These are phyloP conservation scores for Agelas oroides DNA, from an alignment of 37 sponge, comb jelly and placozoan species.

Conservation along the genomic window DNA sequence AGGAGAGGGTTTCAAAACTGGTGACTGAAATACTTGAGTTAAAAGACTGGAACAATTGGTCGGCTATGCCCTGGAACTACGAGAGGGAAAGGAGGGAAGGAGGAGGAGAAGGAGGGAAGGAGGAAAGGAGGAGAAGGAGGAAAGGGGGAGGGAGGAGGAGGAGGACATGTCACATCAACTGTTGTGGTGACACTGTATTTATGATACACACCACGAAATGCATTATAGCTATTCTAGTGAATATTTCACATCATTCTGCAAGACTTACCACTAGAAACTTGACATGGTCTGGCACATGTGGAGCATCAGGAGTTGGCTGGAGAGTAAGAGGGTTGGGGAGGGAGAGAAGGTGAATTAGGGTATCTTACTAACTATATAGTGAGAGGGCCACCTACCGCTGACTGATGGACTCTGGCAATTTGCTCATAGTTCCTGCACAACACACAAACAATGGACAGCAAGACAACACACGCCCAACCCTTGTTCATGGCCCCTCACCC, in stretches of 20 bases:
- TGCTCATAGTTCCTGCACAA: slow-evolving; percentile 86
- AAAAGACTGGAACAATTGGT: slow-evolving; percentile 87
- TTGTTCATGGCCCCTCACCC: too few species aligned
- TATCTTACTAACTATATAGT: too few species aligned
- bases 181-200: too few species aligned
- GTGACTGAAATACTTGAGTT: slow-evolving; percentile 72
- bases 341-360: background rate
- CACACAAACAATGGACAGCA: background rate
- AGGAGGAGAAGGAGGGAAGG: too few species aligned
- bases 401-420: slow-evolving; percentile 72
- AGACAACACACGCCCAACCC: too few species aligned
- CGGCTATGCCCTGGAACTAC: slow-evolving; percentile 86
- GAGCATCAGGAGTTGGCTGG: slow-evolving; percentile 39
- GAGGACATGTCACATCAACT: background rate
- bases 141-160: background rate
- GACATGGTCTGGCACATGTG: slow-evolving; percentile 71
- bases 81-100: background rate
- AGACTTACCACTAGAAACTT: slow-evolving; percentile 72
- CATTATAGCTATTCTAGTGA: too few species aligned
- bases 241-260: background rate
- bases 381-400: slow-evolving; percentile 43
- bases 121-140: too few species aligned
- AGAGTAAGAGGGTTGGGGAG: background rate
- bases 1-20: slow-evolving; percentile 88
- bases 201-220: background rate